phyloP scores from a whole-genome alignment of 2,888 invertebrate genomes.

The Heliconius aoede region DNA sequence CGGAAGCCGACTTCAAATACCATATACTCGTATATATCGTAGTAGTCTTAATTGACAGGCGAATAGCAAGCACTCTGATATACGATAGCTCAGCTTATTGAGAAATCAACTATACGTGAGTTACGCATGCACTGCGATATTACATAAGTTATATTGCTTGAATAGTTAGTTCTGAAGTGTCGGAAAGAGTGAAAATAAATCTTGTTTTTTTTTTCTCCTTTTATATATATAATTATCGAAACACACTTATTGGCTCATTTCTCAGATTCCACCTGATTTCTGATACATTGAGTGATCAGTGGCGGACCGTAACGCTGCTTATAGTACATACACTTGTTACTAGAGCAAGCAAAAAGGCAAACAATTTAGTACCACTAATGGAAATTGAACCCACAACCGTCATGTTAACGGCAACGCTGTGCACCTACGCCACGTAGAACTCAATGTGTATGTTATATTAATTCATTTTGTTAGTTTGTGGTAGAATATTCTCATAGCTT shows the following conservation, averaged over 20 bases:
- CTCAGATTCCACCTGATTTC: too few relatives aligned
- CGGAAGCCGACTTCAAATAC: conserved; percentile 5
- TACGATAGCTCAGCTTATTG: not conserved
- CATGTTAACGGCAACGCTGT: not conserved
- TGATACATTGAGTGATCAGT: too few relatives aligned
- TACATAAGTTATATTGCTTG: not conserved
- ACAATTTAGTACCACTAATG: too few relatives aligned
- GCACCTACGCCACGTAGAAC: not conserved
- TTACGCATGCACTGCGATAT: too few relatives aligned
- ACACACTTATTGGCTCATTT: too few relatives aligned
- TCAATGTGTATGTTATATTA: not conserved
- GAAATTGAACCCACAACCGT: not conserved
- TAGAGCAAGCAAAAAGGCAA: too few relatives aligned
- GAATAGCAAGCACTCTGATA: conserved; percentile 14
- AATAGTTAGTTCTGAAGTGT: not conserved
- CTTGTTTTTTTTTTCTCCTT: too few relatives aligned
- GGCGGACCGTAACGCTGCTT: too few relatives aligned
- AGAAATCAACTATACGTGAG: too few relatives aligned
- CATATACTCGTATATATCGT: not conserved
- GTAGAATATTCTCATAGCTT: not conserved
- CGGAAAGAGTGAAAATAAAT: too few relatives aligned
- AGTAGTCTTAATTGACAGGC: conserved; percentile 25
- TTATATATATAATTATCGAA: too few relatives aligned
- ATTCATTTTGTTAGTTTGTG: not conserved
- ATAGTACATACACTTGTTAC: too few relatives aligned